Percentiles rank a stretch among this genome's conserved stretches.
Conservation (phyloP, 1,140 invertebrate genomes). For the Samia ricini region DNA sequence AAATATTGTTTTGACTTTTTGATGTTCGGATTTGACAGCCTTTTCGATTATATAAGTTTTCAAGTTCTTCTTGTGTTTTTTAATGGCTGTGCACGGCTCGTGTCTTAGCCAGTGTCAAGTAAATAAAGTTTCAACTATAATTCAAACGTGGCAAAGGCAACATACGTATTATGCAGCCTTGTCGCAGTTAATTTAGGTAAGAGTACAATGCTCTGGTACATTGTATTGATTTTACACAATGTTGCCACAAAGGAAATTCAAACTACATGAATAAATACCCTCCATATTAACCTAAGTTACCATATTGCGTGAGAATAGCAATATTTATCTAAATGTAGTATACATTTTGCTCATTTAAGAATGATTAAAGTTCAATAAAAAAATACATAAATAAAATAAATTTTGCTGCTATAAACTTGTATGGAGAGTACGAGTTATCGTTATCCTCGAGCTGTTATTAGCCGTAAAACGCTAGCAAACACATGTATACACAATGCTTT, state of each 20-base stretch:
- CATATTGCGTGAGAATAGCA: no score
- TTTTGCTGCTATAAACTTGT: background rate
- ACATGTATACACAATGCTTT: background rate
- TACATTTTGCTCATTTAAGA: no score
- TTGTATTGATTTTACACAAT: background rate
- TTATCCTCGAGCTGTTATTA: background rate
- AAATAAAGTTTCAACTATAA: background rate
- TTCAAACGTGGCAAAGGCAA: background rate
- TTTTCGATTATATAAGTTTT: background rate
- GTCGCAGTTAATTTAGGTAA: background rate
- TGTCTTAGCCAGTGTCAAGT: no score
- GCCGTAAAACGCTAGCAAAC: background rate
- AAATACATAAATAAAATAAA: background rate
- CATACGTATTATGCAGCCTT: background rate
- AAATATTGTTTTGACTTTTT: background rate
- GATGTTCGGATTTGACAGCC: background rate
- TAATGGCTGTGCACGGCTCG: no score
- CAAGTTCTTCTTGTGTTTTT: no score
- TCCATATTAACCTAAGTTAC: no score
- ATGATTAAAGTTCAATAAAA: no score
- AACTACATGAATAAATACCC: no score
- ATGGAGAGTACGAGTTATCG: background rate
- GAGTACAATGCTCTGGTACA: no score
- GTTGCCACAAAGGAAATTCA: background rate
- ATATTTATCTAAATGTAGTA: no score